Percentiles rank a stretch among this genome's conserved stretches.
phyloP scores from a whole-genome alignment of 2,888 invertebrate species.

The Latheticus oryzae region DNA sequence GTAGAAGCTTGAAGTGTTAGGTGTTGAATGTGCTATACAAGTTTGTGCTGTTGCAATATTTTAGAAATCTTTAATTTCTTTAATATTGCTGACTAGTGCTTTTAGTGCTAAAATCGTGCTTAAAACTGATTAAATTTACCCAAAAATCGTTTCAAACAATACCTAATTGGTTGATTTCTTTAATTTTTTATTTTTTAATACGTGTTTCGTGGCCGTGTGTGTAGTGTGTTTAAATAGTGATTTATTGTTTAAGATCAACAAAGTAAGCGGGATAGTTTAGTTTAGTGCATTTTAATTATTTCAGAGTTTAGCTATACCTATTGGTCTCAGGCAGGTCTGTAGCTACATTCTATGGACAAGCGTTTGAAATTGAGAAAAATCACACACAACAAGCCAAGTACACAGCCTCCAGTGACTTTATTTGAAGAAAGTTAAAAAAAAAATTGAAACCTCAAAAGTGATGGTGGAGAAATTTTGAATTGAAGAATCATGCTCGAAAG shows the following conservation, averaged over 20 bases:
- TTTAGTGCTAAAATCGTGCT: no score
- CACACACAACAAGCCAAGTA: conserved; percentile 60
- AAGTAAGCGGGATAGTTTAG: conserved; percentile 60
- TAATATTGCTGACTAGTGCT: conserved; percentile 9
- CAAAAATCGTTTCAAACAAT: no score
- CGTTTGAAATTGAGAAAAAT: conserved; percentile 49
- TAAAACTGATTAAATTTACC: no score
- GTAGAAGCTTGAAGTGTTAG: conserved; percentile 27
- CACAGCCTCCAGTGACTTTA: conserved; percentile 51
- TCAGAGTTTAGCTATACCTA: conserved; percentile 53
- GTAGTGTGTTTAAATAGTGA: conserved; percentile 48
- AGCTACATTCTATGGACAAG: conserved; percentile 66
- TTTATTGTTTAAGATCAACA: conserved; percentile 59
- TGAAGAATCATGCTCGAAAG: no score
- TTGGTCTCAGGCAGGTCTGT: conserved; percentile 63
- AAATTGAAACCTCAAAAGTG: no score
- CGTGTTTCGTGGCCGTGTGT: no score
- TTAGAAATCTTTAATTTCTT: conserved; percentile 7
- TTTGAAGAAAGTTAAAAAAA: conserved; percentile 1
- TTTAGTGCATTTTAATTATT: conserved; percentile 51
- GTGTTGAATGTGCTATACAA: conserved; percentile 17
- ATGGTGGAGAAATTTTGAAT: no score
- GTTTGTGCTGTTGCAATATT: no score
- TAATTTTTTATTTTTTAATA: no score
- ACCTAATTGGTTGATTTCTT: no score